Evolutionary conservation across 2,113 vertebrate species (phyloP), one percentile per base, ranked within the genome.

Genomic region (Tupaia chinensis): DNA sequence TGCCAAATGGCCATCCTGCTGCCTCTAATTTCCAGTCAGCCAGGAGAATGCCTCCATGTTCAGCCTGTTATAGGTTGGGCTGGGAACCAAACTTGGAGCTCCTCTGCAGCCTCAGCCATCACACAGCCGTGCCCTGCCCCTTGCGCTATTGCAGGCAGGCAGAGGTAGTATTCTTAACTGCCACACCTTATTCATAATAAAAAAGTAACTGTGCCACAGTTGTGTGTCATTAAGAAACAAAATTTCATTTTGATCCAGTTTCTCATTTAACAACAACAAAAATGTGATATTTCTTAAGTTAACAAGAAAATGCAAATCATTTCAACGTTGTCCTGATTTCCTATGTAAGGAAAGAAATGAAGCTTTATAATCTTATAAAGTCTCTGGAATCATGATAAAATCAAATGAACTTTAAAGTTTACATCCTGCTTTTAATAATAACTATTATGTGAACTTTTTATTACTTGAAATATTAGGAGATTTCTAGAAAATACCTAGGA

Each of bases 401-500:
- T 53, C 3, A 10, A 74, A 73, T 81, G 9, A 68, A 93, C 10
- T 68, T 66, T 86, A 72, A 76, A 69, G 19, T 44, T n/a, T 58
- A 87, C 69, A 80, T 23, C 5, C 10, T 63, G 20, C 7, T 68
- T 91, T 92, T 56, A 81, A 90, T 93, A 95, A 74, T 79, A 89
- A 65, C 61, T 97, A 77, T 89, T 77, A 89, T 86, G 22, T 72
- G 25, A 89, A 86, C 17, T 66, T 94, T 92, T 85, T 65, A 77
- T 58, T 54, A 68, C 11, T 72, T 80, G 27, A 73, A 87, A 63
- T 58, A 87, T 70, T 96, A 87, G 9, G 17, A 72, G 20, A 32
- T 27, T 88, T 44, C n/a, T 80, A 13, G 14, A 65, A 74, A 70
- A 16, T 70, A 23, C 6, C 44, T 72, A 65, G 63, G 14, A 80